Evolutionary conservation across 1,140 invertebrate genomes (phyloP), one percentile per base, ranked within the genome.

Genomic region (Drosophila equinoxialis): DNA sequence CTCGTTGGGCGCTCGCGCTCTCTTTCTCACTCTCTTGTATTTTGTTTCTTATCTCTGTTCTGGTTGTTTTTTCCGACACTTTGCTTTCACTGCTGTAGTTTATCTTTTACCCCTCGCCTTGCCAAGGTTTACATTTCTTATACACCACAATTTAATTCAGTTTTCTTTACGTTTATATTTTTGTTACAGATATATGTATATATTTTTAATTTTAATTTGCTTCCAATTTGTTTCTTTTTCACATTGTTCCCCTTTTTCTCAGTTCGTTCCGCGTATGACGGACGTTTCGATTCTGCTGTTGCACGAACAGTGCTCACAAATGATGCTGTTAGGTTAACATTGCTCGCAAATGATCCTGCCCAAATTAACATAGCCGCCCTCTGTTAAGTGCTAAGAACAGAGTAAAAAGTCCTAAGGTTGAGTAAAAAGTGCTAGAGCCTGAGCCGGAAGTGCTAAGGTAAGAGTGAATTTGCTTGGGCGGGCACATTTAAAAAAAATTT

Each of bases 21-120:
- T 48, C 45, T 37, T 11, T 37, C 35, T 37, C 35, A 1, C 67
- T 67, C 58, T 71, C 75, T 71, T 75, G 20, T 71, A 61, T 71
- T 78, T 75, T 65, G 72, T 75, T 78, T 78, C 76, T 78, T 78
- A 78, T 78, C 76, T 71, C 68, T 58, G 33, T 75, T 78, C 61
- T 64, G 45, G 55, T 33, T 58, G 30, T 65, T 75, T 74, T 75
- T 78, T 71, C 17, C 11, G 10, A 17, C 39, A 64, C 64, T 54
- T 65, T 65, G 65, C 72, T 78, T 78, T 78, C 76, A 71, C 71
- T 78, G 68, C 64, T 78, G 17, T 23, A n/a, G 45, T 78, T 74
- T 57, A 63, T 74, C 72, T 78, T 63, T 71, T 71, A 63, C 71
- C 45, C 45, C 45, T 48, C 37, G 59, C 55, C 26, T 13, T 35